phyloP scores from a whole-genome alignment of 2,888 invertebrate species.

The Ptychoptera albimana region DNA sequence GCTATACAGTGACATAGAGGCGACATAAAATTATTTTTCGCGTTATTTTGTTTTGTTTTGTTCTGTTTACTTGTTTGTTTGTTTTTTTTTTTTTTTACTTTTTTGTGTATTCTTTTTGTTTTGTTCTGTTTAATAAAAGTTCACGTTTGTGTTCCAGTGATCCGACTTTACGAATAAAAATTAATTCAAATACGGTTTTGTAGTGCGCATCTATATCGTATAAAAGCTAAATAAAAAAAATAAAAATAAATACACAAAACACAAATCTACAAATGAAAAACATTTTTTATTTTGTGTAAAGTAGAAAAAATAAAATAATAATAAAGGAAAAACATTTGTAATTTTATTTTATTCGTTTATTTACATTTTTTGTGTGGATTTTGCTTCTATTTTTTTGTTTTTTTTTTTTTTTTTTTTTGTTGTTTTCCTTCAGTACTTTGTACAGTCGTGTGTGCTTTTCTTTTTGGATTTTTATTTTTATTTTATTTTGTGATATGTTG shows the following conservation, averaged over 20 bases:
- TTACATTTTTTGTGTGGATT: neutral
- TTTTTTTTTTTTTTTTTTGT: neutral
- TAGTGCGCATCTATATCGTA: neutral
- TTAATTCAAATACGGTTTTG: slow-evolving; percentile 1
- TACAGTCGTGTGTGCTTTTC: no score
- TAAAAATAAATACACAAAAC: neutral
- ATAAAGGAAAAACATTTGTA: neutral
- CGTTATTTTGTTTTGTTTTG: no score
- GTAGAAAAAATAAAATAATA: neutral
- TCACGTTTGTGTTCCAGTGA: no score
- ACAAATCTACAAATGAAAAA: neutral
- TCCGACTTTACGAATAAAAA: neutral
- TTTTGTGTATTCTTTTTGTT: no score
- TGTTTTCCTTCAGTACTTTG: neutral
- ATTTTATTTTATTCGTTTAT: neutral
- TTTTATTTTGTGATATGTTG: slow-evolving; percentile 1
- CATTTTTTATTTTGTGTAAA: neutral
- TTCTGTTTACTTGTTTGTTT: no score
- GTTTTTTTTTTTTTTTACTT: no score
- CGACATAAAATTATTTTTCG: no score
- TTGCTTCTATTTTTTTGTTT: neutral
- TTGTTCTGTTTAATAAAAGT: no score
- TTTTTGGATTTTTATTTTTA: neutral
- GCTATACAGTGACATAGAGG: no score
- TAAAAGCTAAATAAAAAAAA: neutral